Conservation (phyloP, 2,113 vertebrate species). For the Etheostoma cragini region DNA sequence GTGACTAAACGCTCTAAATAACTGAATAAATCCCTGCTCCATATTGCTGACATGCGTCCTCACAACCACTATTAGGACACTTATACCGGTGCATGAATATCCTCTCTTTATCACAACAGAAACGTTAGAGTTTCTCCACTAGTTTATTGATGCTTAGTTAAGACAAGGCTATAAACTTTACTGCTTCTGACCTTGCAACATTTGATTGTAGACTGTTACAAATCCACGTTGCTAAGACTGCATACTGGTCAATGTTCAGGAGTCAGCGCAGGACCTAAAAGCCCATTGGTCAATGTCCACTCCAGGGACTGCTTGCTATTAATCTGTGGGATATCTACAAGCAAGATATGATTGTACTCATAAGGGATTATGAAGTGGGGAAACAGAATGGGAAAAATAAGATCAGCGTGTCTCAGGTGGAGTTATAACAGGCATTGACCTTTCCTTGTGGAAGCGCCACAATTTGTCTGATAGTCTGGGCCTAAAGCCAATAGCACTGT, state of each 20-base stretch:
- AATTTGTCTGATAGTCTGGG: constrained; percentile 65
- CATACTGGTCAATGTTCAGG: constrained; percentile 30
- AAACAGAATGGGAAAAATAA: neutral
- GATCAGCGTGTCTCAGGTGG: constrained; percentile 14
- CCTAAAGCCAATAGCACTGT: constrained; percentile 44
- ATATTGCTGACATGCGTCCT: neutral
- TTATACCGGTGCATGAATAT: neutral
- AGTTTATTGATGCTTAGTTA: neutral
- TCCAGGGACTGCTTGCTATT: neutral
- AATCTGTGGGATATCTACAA: neutral
- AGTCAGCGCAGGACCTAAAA: neutral
- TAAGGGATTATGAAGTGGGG: neutral
- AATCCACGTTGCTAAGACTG: neutral
- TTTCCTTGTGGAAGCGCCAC: constrained; percentile 32
- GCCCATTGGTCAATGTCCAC: neutral
- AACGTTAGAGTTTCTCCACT: neutral
- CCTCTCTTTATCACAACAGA: neutral
- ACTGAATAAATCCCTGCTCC: neutral
- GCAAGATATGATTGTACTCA: neutral
- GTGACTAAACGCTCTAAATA: neutral
- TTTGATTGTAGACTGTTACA: neutral
- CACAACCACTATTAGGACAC: neutral
- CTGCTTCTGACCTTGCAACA: constrained; percentile 3
- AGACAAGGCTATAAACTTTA: constrained; percentile 50
- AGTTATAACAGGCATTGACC: constrained; percentile 53